Evolutionary conservation across 2,888 invertebrate species (phyloP).

Genomic region (Amphipoea oculea): DNA sequence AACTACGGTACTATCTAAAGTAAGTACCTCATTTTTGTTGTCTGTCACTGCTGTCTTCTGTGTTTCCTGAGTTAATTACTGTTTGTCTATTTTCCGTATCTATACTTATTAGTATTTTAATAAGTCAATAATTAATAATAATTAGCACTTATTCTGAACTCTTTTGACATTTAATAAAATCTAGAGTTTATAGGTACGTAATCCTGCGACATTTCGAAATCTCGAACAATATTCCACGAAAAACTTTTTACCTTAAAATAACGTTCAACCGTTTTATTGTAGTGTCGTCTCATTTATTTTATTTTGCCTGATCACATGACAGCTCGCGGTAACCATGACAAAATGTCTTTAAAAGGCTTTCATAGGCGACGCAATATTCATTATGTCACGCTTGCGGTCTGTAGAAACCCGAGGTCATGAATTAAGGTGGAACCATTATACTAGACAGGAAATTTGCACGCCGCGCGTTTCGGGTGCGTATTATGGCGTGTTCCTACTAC

Average conservation of each 20-base stretch:
- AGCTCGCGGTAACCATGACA: constrained; percentile 59
- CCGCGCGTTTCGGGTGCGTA: constrained; percentile 74
- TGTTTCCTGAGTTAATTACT: neutral
- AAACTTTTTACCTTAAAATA: constrained; percentile 11
- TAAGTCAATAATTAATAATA: neutral
- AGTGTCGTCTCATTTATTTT: constrained; percentile 41
- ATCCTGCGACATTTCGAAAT: neutral
- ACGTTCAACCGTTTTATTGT: neutral
- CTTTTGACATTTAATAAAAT: neutral
- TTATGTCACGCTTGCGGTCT: constrained; percentile 78
- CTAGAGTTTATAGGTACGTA: neutral
- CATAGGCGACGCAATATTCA: constrained; percentile 77
- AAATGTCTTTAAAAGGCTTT: constrained; percentile 73
- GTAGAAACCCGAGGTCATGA: constrained; percentile 79
- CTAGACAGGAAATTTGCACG: constrained; percentile 84
- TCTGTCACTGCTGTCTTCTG: neutral
- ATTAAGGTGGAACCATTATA: constrained; percentile 82
- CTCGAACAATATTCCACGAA: neutral
- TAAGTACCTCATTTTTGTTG: neutral
- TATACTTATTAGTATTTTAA: neutral
- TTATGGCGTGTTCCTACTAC: constrained; percentile 64
- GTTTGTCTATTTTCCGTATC: neutral
- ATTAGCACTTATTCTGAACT: neutral
- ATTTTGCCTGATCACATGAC: constrained; percentile 57
- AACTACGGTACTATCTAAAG: neutral